These are phyloP conservation scores for Ceuthmochares aereus DNA, from an alignment of 2,113 vertebrate genomes.

Conservation along the genomic window DNA sequence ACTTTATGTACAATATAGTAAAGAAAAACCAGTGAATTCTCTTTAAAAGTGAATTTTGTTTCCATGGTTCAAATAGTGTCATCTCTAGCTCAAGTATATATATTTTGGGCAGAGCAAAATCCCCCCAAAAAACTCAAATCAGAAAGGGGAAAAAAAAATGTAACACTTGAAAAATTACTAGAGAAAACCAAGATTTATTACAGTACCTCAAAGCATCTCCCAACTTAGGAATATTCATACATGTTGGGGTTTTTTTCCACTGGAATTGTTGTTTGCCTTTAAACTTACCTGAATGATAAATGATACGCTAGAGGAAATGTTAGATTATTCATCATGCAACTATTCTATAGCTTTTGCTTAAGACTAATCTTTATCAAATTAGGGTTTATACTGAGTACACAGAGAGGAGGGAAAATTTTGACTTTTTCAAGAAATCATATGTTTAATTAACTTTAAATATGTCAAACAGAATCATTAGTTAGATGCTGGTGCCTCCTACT, in stretches of 20 bases:
- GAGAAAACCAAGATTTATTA: background rate
- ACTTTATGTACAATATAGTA: background rate
- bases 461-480: background rate
- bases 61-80: background rate
- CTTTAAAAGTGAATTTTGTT: background rate
- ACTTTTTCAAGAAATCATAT: background rate
- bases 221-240: background rate
- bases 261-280: background rate
- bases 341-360: background rate
- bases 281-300: constrained; percentile 9
- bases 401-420: background rate
- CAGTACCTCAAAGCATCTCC: background rate
- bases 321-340: background rate
- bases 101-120: background rate
- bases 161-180: background rate
- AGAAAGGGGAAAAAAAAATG: background rate
- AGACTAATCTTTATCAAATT: background rate
- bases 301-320: background rate
- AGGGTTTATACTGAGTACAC: background rate
- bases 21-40: background rate
- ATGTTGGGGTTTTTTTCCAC: background rate
- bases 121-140: background rate
- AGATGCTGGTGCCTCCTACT: background rate
- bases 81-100: background rate
- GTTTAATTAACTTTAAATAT: background rate